Evolutionary conservation across 2,888 invertebrate species (phyloP).

Genomic region (Lochmaea crataegi): DNA sequence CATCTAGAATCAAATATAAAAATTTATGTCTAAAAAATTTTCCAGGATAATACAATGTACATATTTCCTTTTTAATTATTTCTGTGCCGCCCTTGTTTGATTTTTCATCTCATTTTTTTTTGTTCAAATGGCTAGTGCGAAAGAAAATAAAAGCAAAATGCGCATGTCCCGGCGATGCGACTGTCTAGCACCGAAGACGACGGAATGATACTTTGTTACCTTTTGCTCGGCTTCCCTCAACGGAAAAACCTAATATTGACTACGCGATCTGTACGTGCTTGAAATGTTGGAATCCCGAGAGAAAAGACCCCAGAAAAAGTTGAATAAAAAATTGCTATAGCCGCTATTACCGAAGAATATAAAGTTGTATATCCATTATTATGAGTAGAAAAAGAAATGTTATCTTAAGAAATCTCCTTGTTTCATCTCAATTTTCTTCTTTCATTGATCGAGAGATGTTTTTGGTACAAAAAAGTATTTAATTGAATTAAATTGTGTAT

Average conservation of each 20-base stretch:
- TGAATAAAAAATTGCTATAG: constrained; percentile 4
- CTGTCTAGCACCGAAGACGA: constrained; percentile 3
- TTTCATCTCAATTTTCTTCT: no score
- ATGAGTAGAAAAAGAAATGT: neutral
- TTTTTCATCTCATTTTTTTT: neutral
- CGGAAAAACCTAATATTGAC: constrained; percentile 6
- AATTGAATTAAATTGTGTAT: no score
- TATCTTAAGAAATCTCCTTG: no score
- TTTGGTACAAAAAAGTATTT: no score
- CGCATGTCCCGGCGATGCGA: constrained; percentile 4
- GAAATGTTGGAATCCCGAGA: constrained; percentile 6
- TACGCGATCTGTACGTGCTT: constrained; percentile 9
- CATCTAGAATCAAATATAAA: no score
- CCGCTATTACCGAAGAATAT: constrained; percentile 1
- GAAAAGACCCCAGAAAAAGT: constrained; percentile 4
- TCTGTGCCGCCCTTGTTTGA: neutral
- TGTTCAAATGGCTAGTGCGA: neutral
- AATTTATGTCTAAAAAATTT: no score
- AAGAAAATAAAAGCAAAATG: neutral
- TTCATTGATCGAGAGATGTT: no score
- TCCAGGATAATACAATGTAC: no score
- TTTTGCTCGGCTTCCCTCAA: constrained; percentile 3
- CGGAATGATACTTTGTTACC: constrained; percentile 13
- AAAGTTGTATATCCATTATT: neutral
- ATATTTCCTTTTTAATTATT: neutral